Evolutionary conservation across 2,113 vertebrate genomes (phyloP).

Genomic region (Mesitornis unicolor): DNA sequence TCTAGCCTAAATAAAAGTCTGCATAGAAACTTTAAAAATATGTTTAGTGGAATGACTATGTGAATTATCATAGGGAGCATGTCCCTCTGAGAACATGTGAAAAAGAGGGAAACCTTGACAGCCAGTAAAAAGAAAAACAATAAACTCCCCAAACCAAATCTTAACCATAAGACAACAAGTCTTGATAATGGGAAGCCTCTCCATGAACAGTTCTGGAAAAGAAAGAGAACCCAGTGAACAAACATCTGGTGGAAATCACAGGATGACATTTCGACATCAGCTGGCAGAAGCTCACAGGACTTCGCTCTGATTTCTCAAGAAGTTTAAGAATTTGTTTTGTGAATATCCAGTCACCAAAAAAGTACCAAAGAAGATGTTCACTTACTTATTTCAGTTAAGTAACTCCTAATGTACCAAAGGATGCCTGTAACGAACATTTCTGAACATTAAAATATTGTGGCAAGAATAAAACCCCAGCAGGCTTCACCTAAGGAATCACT

Average conservation of each 20-base stretch:
- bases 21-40: background rate
- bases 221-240: background rate
- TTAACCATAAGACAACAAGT: background rate
- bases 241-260: background rate
- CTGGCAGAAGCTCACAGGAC: background rate
- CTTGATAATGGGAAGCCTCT: background rate
- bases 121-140: background rate
- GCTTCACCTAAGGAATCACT: background rate
- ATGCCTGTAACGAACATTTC: background rate
- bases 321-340: background rate
- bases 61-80: background rate
- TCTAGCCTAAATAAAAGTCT: background rate
- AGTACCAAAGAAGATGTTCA: background rate
- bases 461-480: background rate
- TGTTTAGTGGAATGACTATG: background rate
- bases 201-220: background rate
- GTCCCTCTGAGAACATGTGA: background rate
- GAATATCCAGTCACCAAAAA: background rate
- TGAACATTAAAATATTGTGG: background rate
- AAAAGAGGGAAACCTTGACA: background rate
- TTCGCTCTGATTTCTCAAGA: background rate
- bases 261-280: background rate
- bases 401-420: background rate
- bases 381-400: background rate
- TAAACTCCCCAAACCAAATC: background rate